Evolutionary conservation across 2,113 vertebrate genomes (phyloP).

Genomic region (Larimichthys polyactis): DNA sequence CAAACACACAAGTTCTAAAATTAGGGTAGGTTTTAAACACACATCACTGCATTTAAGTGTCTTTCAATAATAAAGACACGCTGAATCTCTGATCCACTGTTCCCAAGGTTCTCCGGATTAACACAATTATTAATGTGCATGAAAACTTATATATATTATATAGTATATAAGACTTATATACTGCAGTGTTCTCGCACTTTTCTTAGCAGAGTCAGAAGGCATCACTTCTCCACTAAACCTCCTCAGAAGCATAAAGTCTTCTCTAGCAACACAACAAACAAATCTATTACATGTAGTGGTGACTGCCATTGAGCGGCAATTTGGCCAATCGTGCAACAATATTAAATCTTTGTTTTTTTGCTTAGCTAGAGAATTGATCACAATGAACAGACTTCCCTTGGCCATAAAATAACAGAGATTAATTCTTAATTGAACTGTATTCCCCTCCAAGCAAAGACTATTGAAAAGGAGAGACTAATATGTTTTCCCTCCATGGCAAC

Average conservation of each 20-base stretch:
- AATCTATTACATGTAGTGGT: not conserved
- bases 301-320: slow-evolving; percentile 3
- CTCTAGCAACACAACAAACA: not conserved
- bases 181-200: not conserved
- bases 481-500: slow-evolving; percentile 37
- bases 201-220: slow-evolving; percentile 18
- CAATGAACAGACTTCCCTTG: slow-evolving; percentile 5
- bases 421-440: slow-evolving; percentile 44
- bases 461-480: slow-evolving; percentile 36
- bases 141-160: no score
- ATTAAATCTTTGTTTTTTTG: slow-evolving; percentile 30
- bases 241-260: slow-evolving; percentile 22
- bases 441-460: slow-evolving; percentile 47
- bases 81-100: not conserved
- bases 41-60: not conserved
- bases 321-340: slow-evolving; percentile 13
- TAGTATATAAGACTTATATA: not conserved
- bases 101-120: slow-evolving; percentile 3
- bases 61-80: not conserved
- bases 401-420: slow-evolving; percentile 40
- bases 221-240: slow-evolving; percentile 18
- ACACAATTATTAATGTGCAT: not conserved
- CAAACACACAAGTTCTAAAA: not conserved
- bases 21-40: no score
- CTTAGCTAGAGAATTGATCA: slow-evolving; percentile 31